Conservation (phyloP, 2,888 invertebrate genomes). For the Athalia rosae region DNA sequence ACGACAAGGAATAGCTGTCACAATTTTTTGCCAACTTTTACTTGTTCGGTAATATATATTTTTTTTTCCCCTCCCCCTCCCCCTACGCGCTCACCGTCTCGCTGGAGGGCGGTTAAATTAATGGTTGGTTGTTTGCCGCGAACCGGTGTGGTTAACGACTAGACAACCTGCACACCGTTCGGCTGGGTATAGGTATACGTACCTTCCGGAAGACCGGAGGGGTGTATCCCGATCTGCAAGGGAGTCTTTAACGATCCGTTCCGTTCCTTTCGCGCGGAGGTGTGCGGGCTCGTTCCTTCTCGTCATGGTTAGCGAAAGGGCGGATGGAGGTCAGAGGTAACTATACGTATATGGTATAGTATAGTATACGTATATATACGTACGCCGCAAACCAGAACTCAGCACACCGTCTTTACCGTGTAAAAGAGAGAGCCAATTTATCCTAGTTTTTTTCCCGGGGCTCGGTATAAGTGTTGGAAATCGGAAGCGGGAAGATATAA, state of each 20-base stretch:
- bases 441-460: constrained; percentile 14
- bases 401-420: neutral
- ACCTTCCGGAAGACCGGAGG: neutral
- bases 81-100: neutral
- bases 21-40: neutral
- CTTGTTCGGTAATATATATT: neutral
- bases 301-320: constrained; percentile 35
- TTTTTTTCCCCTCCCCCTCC: neutral
- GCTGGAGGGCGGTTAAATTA: constrained; percentile 28
- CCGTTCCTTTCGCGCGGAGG: neutral
- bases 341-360: no score
- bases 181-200: neutral
- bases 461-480: neutral
- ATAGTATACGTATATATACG: no score
- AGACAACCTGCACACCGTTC: constrained; percentile 17
- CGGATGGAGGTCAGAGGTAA: constrained; percentile 30
- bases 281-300: constrained; percentile 20
- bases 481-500: neutral
- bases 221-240: constrained; percentile 35
- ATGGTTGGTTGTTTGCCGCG: constrained; percentile 36
- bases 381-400: neutral
- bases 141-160: constrained; percentile 39
- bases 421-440: constrained; percentile 31
- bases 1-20: constrained; percentile 20
- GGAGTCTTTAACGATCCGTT: constrained; percentile 39